Base-by-base conservation (phyloP, 1,140 invertebrate genomes). In the Magallana ariakensis region DNA sequence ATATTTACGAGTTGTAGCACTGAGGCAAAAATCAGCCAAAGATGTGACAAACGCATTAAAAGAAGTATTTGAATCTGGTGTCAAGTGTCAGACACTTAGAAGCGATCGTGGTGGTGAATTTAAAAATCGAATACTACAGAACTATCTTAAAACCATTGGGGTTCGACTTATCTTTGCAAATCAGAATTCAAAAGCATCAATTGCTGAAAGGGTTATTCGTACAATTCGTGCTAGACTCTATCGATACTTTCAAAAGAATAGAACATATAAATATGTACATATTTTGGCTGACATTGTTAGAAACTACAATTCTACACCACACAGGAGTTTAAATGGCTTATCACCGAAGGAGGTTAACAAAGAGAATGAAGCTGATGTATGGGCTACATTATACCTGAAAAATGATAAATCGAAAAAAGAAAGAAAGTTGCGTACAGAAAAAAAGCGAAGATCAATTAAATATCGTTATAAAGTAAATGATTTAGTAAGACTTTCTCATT, bases 271-370 rank as follows among this genome's bases (percentile, higher is more conserved):
- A 9, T 88, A 82, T 83, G 13, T 88, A 16, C 58, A 85, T 70
- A 22, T 88, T 57, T 58, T 88, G 55, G 19, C 56, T 46, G 58
- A 85, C 7, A 19, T 88, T 11, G 75, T 88, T 0, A 16, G 66
- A 55, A 88, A 80, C 57, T 88, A 88, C 80, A 88, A 87, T 56
- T 46, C 75, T 58, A 85, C 83, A 0, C 87, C 83, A 26, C 83
- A 87, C 46, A 81, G 83, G 70, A 60, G 22, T 26, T 22, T 88
- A 19, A 82, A 85, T 57, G 70, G 70, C 16, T 26, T 85, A 13
- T 56, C 87, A 26, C 87, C 87, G 1, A 85, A 83, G 22, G 84
- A 85, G 19, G 87, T 88, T 15, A 85, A 62, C 19, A 56, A 82
- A 54, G 11, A 57, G 11, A 88, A 88, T 53, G 60, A 85, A 13